phyloP scores from a whole-genome alignment of 2,797 vertebrate species.

The Triplophysa bombifrons region DNA sequence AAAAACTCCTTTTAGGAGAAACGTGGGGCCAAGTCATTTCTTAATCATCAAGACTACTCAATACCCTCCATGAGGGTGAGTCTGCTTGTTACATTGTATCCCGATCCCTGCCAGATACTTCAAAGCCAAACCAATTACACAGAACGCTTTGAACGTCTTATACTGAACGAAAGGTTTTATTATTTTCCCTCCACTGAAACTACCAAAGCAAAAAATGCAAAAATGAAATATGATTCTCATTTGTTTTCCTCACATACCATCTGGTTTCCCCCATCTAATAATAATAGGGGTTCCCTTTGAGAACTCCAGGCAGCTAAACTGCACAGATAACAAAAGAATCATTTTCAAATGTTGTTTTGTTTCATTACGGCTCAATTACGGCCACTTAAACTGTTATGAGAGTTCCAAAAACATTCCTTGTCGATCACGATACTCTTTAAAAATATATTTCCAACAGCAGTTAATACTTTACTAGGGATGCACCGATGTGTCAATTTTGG shows the following conservation, averaged over 20 bases:
- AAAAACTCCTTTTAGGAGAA: constrained; percentile 53
- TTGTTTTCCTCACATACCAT: constrained; percentile 67
- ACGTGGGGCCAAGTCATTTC: constrained; percentile 62
- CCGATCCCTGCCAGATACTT: constrained; percentile 64
- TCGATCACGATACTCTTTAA: background rate
- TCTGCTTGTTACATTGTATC: constrained; percentile 57
- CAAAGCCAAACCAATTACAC: constrained; percentile 72
- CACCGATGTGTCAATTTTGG: too few relatives aligned
- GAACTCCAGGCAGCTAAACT: constrained; percentile 67
- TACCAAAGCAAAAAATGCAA: constrained; percentile 69
- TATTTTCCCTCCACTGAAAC: constrained; percentile 68
- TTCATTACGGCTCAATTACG: constrained; percentile 74
- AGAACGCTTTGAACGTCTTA: constrained; percentile 70
- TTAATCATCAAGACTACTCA: constrained; percentile 61
- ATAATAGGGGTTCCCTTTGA: constrained; percentile 73
- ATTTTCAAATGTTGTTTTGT: constrained; percentile 76
- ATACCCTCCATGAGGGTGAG: constrained; percentile 57
- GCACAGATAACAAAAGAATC: constrained; percentile 76
- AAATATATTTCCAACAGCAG: background rate
- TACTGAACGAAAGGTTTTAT: constrained; percentile 69
- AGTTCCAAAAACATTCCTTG: constrained; percentile 58
- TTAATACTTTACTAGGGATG: background rate
- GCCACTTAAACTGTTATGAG: constrained; percentile 68
- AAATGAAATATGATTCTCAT: constrained; percentile 74
- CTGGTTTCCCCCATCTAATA: constrained; percentile 74